Base-by-base conservation (phyloP, 2,888 invertebrate species). In the Drosophila quinaria region DNA sequence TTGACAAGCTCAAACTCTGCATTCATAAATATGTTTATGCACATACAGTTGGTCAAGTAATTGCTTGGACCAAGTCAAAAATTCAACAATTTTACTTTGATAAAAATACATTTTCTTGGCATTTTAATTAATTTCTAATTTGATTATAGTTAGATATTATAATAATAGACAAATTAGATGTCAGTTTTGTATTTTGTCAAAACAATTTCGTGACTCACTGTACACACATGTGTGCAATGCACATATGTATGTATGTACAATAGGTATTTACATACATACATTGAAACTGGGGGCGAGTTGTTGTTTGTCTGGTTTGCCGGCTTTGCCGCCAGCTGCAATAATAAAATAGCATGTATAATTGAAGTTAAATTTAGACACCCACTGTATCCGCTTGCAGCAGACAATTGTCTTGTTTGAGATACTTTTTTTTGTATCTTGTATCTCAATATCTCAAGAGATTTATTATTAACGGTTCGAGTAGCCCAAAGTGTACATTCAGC, bases 351-450 rank as follows among this genome's bases (percentile, higher is more conserved):
- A 88, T 29, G 2, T 29, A 29, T 85, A 88, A 88, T 80, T 84
- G 80, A 63, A 80, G 74, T 74, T 86, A 85, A 80, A 78, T 86
- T 78, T 82, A 83, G 86, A 81, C 85, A 73, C 87, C 84, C 73
- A 82, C 79, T 42, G 70, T 54, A 78, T 83, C 85, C 88, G 79
- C 67, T 63, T 58, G 64, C 33, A 68, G 59, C 39, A 58, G 44
- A 55, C 33, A 47, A 56, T 55, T 56, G 47, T 42, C 22, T 55
- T 56, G 31, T 25, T 55, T 15, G 19, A 49, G 22, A 33, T 33
- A 39, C 19, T n/a, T 55, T 25, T 22, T 42, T 39, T 13, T n/a
- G 9, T 29, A 29, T 29, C 9, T 22, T 39, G 39, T n/a, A 47
- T 31, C 29, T 29, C n/a, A 22, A 41, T 42, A 42, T 58, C 25